phyloP scores from a whole-genome alignment of 2,113 vertebrate genomes.

The Microtus ochrogaster region DNA sequence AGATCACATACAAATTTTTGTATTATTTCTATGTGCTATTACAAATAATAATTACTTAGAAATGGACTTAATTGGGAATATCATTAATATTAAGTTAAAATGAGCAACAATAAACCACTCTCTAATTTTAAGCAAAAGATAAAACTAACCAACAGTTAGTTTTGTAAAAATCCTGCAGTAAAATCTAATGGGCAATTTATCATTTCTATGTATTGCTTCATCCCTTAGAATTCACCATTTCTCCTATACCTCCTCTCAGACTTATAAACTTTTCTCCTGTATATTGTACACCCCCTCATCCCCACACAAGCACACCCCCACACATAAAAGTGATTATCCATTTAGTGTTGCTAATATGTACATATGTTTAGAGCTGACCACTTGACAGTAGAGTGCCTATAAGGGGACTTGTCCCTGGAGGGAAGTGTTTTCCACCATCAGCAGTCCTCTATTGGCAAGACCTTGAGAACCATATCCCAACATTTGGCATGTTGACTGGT shows the following conservation, averaged over 20 bases:
- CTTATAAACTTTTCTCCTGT: background rate
- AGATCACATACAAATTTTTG: background rate
- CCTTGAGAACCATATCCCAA: background rate
- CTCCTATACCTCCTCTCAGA: background rate
- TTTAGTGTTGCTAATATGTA: background rate
- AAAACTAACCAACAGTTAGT: conserved; percentile 58
- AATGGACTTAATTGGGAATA: conserved; percentile 54
- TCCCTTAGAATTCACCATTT: background rate
- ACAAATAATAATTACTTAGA: conserved; percentile 33
- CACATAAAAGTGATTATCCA: background rate
- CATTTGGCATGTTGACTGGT: conserved; percentile 22
- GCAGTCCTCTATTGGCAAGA: background rate
- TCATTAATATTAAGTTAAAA: conserved; percentile 1
- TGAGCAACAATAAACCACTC: conserved; percentile 51
- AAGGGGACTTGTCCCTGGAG: background rate
- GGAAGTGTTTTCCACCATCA: background rate
- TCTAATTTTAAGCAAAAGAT: conserved; percentile 6
- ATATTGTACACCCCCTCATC: background rate
- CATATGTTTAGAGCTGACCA: background rate
- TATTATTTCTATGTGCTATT: background rate
- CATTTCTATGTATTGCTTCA: background rate
- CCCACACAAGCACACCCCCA: background rate
- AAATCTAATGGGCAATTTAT: conserved; percentile 64
- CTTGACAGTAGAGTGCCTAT: no score
- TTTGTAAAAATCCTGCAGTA: conserved; percentile 69